These are phyloP conservation scores for Podilymbus podiceps DNA, from an alignment of 2,113 vertebrate genomes.

Conservation along the genomic window DNA sequence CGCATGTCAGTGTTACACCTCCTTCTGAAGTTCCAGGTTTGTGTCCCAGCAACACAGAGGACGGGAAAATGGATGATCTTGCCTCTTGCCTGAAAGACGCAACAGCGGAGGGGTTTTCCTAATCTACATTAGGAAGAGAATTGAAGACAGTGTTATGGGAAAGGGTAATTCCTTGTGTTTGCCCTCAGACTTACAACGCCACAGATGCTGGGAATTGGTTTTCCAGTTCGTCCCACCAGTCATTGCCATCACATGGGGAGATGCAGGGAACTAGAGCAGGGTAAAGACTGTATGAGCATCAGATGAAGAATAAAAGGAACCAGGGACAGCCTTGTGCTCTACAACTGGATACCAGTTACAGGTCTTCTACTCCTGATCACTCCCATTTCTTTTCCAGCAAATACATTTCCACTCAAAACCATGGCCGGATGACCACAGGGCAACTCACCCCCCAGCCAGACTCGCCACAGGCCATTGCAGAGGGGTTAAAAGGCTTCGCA, in stretches of 20 bases:
- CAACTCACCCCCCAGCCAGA: background rate
- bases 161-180: background rate
- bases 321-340: background rate
- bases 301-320: background rate
- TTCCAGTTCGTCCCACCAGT: background rate
- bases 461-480: background rate
- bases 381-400: background rate
- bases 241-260: background rate
- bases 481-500: slow-evolving; percentile 15
- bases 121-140: background rate
- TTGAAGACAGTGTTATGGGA: background rate
- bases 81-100: background rate
- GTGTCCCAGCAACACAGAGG: background rate
- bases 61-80: background rate
- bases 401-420: background rate
- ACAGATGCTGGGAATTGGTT: background rate
- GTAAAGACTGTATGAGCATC: background rate
- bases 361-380: background rate
- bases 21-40: background rate
- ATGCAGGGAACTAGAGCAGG: background rate
- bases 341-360: background rate
- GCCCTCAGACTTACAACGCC: background rate
- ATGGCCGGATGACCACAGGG: background rate
- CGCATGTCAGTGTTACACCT: background rate
- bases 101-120: background rate